Base-by-base conservation (phyloP, 2,888 invertebrate species). In the Trissoscelio sp. region DNA sequence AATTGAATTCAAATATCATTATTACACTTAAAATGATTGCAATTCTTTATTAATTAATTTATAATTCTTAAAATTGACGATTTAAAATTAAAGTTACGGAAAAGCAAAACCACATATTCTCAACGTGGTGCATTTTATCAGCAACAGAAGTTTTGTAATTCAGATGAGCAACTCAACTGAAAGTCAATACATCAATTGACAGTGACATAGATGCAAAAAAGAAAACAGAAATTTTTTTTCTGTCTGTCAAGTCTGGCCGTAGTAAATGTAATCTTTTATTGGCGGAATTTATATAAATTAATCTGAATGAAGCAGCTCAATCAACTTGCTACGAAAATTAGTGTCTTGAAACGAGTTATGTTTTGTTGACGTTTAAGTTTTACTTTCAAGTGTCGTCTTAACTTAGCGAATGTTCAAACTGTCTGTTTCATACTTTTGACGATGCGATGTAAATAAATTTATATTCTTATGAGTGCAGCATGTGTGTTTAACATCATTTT, bases 111-210 rank as follows among this genome's bases (percentile, higher is more conserved):
- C n/a, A n/a, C n/a, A n/a, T n/a, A n/a, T n/a, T n/a, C n/a, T n/a
- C n/a, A n/a, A n/a, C 24, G 24, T 24, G 24, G 6, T 39, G 22
- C 12, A 58, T 44, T 60, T 44, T 39, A 44, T 60, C 44, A 14
- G 5, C 44, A 60, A 24, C 44, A 24, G 28, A 44, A 42, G 39
- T 60, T 60, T 60, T 60, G 44, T 44, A 28, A 60, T 60, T 60
- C 60, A 60, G 44, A 60, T 60, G 44, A 60, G 42, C 44, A 7
- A 39, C n/a, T 60, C 44, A 44, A 12, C 28, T 16, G 22, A 58
- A 24, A 42, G 60, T 60, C 44, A 44, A 24, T 42, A 39, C 37
- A 60, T 44, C 20, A 37, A 16, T 60, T 16, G 60, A 16, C 42
- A 44, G 28, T 28, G 11, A 42, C 12, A 60, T 28, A 3, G 6